Percentiles rank a stretch among this genome's conserved stretches.
Conservation (phyloP, 2,113 vertebrate species). For the Lophius piscatorius region DNA sequence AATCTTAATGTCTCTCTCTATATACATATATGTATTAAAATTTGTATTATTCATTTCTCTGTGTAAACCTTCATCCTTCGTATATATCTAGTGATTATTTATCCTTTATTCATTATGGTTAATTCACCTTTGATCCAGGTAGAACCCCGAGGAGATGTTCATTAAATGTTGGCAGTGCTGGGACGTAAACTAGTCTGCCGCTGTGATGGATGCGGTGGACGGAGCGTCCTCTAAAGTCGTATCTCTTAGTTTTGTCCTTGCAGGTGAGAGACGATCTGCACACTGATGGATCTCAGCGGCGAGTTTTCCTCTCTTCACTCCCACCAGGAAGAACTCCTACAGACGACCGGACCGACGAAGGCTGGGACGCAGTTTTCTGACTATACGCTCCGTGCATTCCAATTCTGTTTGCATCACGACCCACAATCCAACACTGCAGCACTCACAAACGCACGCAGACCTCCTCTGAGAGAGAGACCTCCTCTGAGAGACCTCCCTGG, state of each 20-base stretch:
- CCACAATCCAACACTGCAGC: constrained; percentile 1
- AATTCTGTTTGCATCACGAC: background rate
- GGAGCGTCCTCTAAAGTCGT: constrained; percentile 7
- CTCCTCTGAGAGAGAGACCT: background rate
- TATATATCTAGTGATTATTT: too few relatives aligned
- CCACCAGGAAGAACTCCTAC: background rate
- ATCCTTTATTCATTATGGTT: too few relatives aligned
- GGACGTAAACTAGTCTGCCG: background rate
- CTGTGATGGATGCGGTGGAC: background rate
- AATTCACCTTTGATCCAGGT: background rate
- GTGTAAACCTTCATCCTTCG: too few relatives aligned
- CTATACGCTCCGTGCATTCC: background rate
- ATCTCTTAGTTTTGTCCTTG: constrained; percentile 10
- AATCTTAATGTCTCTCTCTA: too few relatives aligned
- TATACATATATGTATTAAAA: too few relatives aligned
- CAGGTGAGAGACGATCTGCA: background rate
- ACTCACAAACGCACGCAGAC: too few relatives aligned
- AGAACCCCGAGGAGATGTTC: background rate
- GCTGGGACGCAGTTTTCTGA: constrained; percentile 3
- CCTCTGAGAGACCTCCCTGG: background rate
- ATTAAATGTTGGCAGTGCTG: background rate
- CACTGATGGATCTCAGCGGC: constrained; percentile 3
- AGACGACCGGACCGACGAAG: too few relatives aligned
- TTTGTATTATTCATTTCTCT: too few relatives aligned
- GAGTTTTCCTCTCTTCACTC: background rate